phyloP scores from a whole-genome alignment of 2,888 invertebrate genomes.

The Siphlonurus alternatus region DNA sequence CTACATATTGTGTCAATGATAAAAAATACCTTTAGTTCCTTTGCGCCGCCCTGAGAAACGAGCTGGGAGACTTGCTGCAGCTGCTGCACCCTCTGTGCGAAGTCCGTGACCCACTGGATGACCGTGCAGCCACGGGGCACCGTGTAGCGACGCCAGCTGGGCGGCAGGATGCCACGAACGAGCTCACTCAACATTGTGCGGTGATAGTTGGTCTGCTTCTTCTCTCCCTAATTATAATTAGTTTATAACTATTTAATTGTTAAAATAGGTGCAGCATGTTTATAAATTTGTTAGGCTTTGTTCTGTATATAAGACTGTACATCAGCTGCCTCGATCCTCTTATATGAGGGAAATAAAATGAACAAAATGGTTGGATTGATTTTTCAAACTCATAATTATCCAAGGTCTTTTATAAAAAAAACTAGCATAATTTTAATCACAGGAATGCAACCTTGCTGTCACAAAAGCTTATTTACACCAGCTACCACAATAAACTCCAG shows the following conservation, averaged over 20 bases:
- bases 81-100: conserved; percentile 85
- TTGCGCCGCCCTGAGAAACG: conserved; percentile 72
- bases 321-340: too few species aligned
- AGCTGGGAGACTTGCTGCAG: conserved; percentile 72
- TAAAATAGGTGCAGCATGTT: not conserved
- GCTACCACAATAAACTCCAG: too few species aligned
- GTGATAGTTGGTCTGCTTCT: conserved; percentile 98
- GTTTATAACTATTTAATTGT: not conserved
- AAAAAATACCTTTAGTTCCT: conserved; percentile 65
- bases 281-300: too few species aligned
- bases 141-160: conserved; percentile 85
- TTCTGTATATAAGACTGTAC: too few species aligned
- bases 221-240: conserved; percentile 42
- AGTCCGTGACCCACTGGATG: conserved; percentile 92
- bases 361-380: too few species aligned
- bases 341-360: too few species aligned
- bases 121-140: conserved; percentile 89
- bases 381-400: too few species aligned
- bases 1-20: too few species aligned
- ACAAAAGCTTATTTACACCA: too few species aligned
- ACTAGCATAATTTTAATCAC: too few species aligned
- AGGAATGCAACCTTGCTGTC: too few species aligned
- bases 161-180: conserved; percentile 89
- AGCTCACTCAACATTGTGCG: conserved; percentile 85
- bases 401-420: too few species aligned